These are phyloP conservation scores for Sinotaia quadrata DNA, from an alignment of 2,888 invertebrate genomes.

Conservation along the genomic window DNA sequence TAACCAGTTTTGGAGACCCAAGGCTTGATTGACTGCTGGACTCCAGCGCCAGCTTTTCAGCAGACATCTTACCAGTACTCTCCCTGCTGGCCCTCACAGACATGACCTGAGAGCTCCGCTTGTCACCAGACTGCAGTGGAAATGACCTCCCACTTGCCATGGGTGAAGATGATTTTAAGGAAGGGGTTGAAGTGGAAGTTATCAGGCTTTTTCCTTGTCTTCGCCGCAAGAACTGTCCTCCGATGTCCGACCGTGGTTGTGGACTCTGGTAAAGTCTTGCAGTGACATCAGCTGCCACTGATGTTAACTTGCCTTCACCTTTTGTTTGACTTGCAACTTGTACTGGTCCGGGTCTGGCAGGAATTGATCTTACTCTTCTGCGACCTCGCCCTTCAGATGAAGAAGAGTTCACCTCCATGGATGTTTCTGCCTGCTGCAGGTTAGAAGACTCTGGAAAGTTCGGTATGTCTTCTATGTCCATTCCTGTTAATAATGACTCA, in stretches of 20 bases:
- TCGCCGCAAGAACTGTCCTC: conserved; percentile 29
- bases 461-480: not conserved
- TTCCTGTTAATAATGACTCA: not conserved
- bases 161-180: not conserved
- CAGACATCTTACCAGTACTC: not conserved
- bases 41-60: not conserved
- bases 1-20: not conserved
- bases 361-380: conserved; percentile 8
- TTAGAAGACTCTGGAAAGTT: not conserved
- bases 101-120: not conserved
- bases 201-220: conserved; percentile 14
- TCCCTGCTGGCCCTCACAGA: not conserved
- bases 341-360: not conserved
- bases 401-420: not conserved
- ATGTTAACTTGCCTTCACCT: conserved; percentile 35
- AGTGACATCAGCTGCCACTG: conserved; percentile 46
- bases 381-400: conserved; percentile 19
- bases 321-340: conserved; percentile 18
- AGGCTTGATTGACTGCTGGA: not conserved
- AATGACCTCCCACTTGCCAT: not conserved
- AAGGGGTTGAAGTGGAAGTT: conserved; percentile 8
- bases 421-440: not conserved
- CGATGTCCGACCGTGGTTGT: conserved; percentile 39
- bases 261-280: conserved; percentile 52
- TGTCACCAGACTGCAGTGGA: not conserved